These are phyloP conservation scores for Eumerus sabulonum DNA, from an alignment of 2,888 invertebrate species.

Conservation along the genomic window DNA sequence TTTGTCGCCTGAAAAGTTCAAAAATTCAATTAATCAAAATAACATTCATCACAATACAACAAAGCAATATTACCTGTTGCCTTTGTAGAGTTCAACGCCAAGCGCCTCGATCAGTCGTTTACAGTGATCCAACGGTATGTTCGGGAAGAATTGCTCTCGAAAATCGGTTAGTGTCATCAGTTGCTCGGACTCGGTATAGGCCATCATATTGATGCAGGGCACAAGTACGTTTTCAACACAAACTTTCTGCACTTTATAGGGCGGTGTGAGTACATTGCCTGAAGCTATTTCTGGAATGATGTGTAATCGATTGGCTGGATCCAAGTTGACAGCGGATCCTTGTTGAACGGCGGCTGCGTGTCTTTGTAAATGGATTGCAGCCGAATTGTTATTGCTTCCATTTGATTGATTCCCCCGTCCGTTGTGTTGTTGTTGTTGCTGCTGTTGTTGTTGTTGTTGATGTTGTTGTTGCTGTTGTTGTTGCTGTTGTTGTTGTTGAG, in stretches of 20 bases:
- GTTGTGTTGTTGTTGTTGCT: slow-evolving; percentile 71
- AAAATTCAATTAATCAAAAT: neutral
- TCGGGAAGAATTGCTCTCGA: slow-evolving; percentile 89
- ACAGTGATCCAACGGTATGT: slow-evolving; percentile 86
- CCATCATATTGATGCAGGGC: slow-evolving; percentile 92
- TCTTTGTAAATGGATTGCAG: slow-evolving; percentile 80
- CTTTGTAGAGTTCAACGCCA: slow-evolving; percentile 88
- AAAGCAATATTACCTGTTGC: slow-evolving; percentile 85
- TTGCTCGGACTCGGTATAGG: slow-evolving; percentile 89
- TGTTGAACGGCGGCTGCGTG: slow-evolving; percentile 73
- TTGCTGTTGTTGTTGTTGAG: slow-evolving; percentile 71
- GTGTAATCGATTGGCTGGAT: slow-evolving; percentile 79
- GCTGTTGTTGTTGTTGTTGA: slow-evolving; percentile 72
- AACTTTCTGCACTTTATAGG: slow-evolving; percentile 90
- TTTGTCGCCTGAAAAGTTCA: slow-evolving; percentile 83
- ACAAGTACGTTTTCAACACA: slow-evolving; percentile 89
- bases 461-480: slow-evolving; percentile 72
- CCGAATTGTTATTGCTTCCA: slow-evolving; percentile 66
- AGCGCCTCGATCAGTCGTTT: slow-evolving; percentile 90
- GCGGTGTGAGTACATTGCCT: slow-evolving; percentile 85
- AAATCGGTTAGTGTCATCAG: slow-evolving; percentile 91
- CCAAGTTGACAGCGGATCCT: slow-evolving; percentile 71
- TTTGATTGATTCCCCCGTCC: slow-evolving; percentile 69
- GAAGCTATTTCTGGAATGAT: slow-evolving; percentile 85
- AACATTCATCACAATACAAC: neutral